phyloP scores from a whole-genome alignment of 1,140 invertebrate genomes.

The Trichonephila clavipes region DNA sequence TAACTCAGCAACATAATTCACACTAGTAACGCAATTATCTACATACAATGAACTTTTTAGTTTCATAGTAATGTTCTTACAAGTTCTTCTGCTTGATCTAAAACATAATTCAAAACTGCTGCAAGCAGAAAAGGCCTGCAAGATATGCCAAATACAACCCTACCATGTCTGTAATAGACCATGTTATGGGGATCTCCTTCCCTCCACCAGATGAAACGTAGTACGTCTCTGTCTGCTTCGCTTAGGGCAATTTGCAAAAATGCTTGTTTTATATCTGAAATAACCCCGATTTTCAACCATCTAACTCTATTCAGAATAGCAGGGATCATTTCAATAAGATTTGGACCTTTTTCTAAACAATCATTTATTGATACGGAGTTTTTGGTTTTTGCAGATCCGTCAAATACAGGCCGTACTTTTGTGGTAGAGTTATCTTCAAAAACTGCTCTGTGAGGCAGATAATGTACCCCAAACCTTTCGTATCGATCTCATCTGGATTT shows the following conservation, averaged over 20 bases:
- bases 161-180: not conserved
- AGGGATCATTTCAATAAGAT: slow-evolving; percentile 1
- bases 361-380: not conserved
- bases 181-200: not conserved
- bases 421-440: not conserved
- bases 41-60: too few species aligned
- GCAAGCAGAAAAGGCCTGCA: not conserved
- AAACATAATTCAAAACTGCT: not conserved
- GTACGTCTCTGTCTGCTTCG: not conserved
- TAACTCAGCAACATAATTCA: too few species aligned
- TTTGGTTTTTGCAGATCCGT: not conserved
- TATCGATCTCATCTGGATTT: too few species aligned
- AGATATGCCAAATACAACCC: slow-evolving; percentile 1
- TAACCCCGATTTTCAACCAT: slow-evolving; percentile 1
- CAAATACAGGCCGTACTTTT: not conserved
- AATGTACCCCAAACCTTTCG: not conserved
- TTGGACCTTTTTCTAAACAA: not conserved
- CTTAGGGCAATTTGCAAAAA: slow-evolving; percentile 33
- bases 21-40: too few species aligned
- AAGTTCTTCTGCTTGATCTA: not conserved
- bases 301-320: not conserved
- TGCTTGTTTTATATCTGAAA: not conserved
- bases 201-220: slow-evolving; percentile 26
- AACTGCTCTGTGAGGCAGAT: not conserved
- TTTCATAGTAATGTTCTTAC: too few species aligned